A percentile compares a stretch with the other conserved stretches of the same genome.
These are phyloP conservation scores for Sebastes kiyomatsui DNA, from an alignment of 2,797 vertebrate species.

Conservation along the genomic window DNA sequence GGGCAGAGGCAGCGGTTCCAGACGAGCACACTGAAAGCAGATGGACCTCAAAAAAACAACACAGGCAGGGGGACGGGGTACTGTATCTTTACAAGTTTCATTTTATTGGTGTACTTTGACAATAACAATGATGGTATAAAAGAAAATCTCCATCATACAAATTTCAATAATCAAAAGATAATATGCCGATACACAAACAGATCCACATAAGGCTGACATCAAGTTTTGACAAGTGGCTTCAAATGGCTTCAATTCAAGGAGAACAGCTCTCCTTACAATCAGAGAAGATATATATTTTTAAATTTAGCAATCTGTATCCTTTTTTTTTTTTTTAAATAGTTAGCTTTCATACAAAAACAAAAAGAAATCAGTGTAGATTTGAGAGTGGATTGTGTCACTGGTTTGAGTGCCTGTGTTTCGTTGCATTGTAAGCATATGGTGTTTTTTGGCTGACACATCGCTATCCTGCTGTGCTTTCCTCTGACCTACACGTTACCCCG, in stretches of 20 bases:
- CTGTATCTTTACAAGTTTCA: conserved; percentile 65
- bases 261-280: conserved; percentile 72
- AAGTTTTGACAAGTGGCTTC: conserved; percentile 81
- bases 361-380: conserved; percentile 47
- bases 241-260: conserved; percentile 83
- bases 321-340: conserved; percentile 37
- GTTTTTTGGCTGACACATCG: conserved; percentile 53
- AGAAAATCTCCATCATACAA: conserved; percentile 84
- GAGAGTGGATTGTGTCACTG: conserved; percentile 63
- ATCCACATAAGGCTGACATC: conserved; percentile 84
- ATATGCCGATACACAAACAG: conserved; percentile 80
- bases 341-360: conserved; percentile 64
- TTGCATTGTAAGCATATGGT: conserved; percentile 51
- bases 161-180: conserved; percentile 83
- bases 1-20: not conserved
- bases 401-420: conserved; percentile 55
- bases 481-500: conserved; percentile 38
- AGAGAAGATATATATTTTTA: conserved; percentile 49
- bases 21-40: not conserved
- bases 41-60: not conserved
- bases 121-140: conserved; percentile 84
- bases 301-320: conserved; percentile 53
- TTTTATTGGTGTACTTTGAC: conserved; percentile 84
- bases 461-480: conserved; percentile 32
- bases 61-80: not conserved